A percentile compares a stretch with the other conserved stretches of the same genome.
These are phyloP conservation scores for Hycleus phaleratus DNA, from an alignment of 1,140 invertebrate genomes.

Conservation along the genomic window DNA sequence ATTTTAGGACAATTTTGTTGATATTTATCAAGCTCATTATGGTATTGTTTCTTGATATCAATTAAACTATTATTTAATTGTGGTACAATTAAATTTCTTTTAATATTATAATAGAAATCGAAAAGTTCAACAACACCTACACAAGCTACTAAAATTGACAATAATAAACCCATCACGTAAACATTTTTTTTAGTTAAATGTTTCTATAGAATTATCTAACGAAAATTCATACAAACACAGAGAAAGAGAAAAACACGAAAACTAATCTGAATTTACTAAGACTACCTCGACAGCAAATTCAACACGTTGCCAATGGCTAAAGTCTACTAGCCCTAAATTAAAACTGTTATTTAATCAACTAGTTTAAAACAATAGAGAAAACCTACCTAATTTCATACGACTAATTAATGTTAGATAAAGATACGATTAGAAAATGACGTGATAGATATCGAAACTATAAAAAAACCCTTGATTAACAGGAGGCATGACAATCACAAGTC, in stretches of 20 bases:
- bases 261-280: no score
- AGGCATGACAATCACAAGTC: conserved; percentile 1
- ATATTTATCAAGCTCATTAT: not conserved
- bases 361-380: no score
- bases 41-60: not conserved
- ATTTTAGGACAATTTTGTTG: not conserved
- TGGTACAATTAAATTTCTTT: conserved; percentile 19
- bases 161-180: conserved; percentile 54
- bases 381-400: no score
- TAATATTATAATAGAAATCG: conserved; percentile 49
- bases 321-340: no score
- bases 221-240: not conserved
- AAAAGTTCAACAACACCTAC: conserved; percentile 61
- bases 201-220: conserved; percentile 20
- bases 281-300: no score
- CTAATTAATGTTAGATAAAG: no score
- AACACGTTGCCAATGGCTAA: no score
- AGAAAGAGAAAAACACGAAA: no score
- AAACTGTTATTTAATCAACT: no score
- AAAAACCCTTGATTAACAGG: not conserved
- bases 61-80: not conserved
- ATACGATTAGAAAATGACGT: no score
- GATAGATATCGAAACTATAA: no score
- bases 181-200: no score
- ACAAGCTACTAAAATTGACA: conserved; percentile 64